phyloP scores from a whole-genome alignment of 2,113 vertebrate genomes.

The Polyodon spathula region DNA sequence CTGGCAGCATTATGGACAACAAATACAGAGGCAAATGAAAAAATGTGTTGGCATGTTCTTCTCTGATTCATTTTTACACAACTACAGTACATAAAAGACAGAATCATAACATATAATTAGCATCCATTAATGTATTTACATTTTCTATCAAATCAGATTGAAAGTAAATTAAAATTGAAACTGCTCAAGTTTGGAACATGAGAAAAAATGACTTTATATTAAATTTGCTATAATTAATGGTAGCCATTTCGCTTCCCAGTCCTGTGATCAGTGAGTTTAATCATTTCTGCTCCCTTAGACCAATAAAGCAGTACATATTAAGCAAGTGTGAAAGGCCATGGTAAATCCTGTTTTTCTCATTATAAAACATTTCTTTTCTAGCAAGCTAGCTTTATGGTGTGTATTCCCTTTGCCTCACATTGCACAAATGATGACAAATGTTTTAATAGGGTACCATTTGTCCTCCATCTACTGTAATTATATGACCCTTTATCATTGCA shows the following conservation, averaged over 20 bases:
- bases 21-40: too few relatives aligned
- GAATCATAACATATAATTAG: conserved; percentile 5
- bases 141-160: conserved; percentile 2
- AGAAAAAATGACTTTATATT: neutral
- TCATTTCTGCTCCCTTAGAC: neutral
- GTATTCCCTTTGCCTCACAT: too few relatives aligned
- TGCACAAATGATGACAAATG: too few relatives aligned
- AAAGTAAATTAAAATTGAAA: conserved; percentile 9
- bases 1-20: too few relatives aligned
- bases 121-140: neutral
- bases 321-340: neutral
- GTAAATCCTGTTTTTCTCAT: neutral
- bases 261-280: conserved; percentile 12
- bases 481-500: too few relatives aligned
- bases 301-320: neutral
- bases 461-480: too few relatives aligned
- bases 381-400: too few relatives aligned
- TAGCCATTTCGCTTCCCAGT: conserved; percentile 3
- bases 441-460: too few relatives aligned
- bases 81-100: too few relatives aligned
- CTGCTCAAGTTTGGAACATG: neutral
- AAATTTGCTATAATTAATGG: conserved; percentile 5
- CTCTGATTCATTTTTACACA: too few relatives aligned
- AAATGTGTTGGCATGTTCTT: too few relatives aligned
- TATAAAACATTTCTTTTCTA: too few relatives aligned